Base-by-base conservation (phyloP, 2,797 vertebrate genomes). In the Phataginus tetradactyla region DNA sequence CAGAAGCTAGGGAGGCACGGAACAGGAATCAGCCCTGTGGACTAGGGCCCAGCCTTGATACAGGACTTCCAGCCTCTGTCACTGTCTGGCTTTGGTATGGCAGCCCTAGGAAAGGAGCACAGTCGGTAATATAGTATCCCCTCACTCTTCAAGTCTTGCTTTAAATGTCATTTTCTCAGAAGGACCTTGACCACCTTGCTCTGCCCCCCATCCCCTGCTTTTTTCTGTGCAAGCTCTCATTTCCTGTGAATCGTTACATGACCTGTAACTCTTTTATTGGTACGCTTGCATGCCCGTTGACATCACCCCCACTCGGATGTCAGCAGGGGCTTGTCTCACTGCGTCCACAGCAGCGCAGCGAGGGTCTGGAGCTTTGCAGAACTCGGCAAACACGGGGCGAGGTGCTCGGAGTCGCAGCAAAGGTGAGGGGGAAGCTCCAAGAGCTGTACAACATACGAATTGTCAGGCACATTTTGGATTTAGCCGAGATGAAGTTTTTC, bases 291-390 rank as follows among this genome's bases (percentile, higher is more conserved):
- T 72, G 59, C 63, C 74, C 78, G 34, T n/a, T 23, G 32, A 39
- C 42, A 53, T 92, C 27, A 37, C 39, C 37, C 7, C 18, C 29
- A 20, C 2, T 39, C 37, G 49, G 51, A 42, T 1, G 4, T 21
- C 17, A 53, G 7, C 32, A 64, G 68, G 86, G 71, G 39, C 18
- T 15, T 9, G 39, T 25, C 37, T 14, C 27, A 8, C 18, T 4
- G 5, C 23, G 23, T 61, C 45, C 4, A 7, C 1, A 11, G 79
- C 59, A 12, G 37, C 59, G 71, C 53, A 11, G 45, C 42, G 68
- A 10, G 12, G 1, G 8, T 7, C 23, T 7, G 17, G 13, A 45
- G 37, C 55, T 6, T 42, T 1, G 1, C 2, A 0, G 18, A 0
- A 0, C n/a, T 89, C 42, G 0, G 1, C 20, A 12, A 49, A 21